Percentiles rank a stretch among this genome's conserved stretches.
phyloP scores from a whole-genome alignment of 2,888 invertebrate genomes.

The Alentia gelatinosa region DNA sequence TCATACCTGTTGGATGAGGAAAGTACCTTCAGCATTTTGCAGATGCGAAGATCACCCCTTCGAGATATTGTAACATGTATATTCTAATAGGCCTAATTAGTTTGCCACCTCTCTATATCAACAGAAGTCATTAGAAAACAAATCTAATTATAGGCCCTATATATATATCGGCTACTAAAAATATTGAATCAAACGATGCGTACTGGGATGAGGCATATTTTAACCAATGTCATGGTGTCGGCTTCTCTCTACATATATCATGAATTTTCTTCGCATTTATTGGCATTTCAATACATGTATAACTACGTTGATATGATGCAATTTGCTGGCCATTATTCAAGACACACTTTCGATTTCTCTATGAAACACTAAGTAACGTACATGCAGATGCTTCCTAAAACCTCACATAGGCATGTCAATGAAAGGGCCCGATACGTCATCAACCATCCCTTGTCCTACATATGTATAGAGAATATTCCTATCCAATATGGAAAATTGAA shows the following conservation, averaged over 20 bases:
- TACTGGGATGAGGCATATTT: too few relatives aligned
- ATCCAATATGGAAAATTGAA: not conserved
- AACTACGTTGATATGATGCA: too few relatives aligned
- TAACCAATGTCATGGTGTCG: too few relatives aligned
- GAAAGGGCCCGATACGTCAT: not conserved
- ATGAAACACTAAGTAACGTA: too few relatives aligned
- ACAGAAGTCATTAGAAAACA: not conserved
- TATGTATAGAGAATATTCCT: not conserved
- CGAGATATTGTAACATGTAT: not conserved
- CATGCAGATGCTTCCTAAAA: not conserved
- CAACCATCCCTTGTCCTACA: not conserved
- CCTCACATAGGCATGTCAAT: not conserved
- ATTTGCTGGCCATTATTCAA: too few relatives aligned
- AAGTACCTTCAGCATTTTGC: not conserved
- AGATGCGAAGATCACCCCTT: not conserved
- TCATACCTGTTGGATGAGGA: not conserved
- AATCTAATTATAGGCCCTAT: not conserved
- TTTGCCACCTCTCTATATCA: not conserved
- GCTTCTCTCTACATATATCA: too few relatives aligned
- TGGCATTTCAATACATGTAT: too few relatives aligned
- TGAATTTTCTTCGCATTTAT: too few relatives aligned
- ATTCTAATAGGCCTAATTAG: not conserved
- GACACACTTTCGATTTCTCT: too few relatives aligned
- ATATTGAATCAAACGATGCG: not conserved
- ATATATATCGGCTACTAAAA: not conserved